Base-by-base conservation (phyloP, 2,888 invertebrate genomes). In the Empis stercorea region DNA sequence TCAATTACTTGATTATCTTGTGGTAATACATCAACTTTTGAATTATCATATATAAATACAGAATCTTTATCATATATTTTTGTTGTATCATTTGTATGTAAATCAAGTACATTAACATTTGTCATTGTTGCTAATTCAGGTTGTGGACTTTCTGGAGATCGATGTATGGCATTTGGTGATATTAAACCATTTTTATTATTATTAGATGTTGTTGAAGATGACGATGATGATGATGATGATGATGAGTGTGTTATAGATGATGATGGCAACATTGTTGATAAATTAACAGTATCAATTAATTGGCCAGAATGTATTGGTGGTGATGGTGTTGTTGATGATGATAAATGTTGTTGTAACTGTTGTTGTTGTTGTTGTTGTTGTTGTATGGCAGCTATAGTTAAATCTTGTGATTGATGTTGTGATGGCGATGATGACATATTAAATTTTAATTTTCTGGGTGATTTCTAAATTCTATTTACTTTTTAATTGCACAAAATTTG, bases 61-160 rank as follows among this genome's bases (percentile, higher is more conserved):
- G 68, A 63, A 50, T 68, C 66, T 52, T 68, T 68, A 53, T 69
- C 68, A 51, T 69, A 69, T 4, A 70, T 56, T 52, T 70, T 68
- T 4, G 59, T 54, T 10, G 65, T 61, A 43, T 62, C 63, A 30
- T 55, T 53, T 7, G 67, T 65, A 50, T 68, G 74, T 60, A 81
- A 75, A 61, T 87, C 86, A 58, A 86, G 76, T 34, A 87, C 86
- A 61, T 84, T 87, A 55, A 87, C 87, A 48, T 87, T 87, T 51
- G 87, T 87, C 87, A 88, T 88, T 61, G 87, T 87, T 55, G 87
- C 85, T 56, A 88, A 74, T 70, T 87, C 82, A 53, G 83, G 78
- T 58, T 82, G 83, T 58, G 78, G 82, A 70, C 79, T 70, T 44
- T 79, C 79, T 40, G 79, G 77, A 11, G 68, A 68, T 43, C 63